Base-by-base conservation (phyloP, 2,797 vertebrate species). In the Hyperoplus immaculatus region DNA sequence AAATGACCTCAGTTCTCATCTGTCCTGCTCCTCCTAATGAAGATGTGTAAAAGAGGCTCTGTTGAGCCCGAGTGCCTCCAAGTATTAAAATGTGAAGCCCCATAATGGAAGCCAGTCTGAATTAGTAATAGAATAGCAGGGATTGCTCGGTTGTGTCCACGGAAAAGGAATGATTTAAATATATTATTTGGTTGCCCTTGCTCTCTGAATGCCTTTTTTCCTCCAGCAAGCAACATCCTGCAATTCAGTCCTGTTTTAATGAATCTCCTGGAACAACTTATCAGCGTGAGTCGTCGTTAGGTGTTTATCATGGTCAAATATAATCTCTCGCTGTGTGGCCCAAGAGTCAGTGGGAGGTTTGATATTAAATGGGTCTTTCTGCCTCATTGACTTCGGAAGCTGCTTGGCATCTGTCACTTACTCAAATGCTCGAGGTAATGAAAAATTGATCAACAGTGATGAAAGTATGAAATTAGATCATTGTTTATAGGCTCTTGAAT, bases 371-470 rank as follows among this genome's bases (percentile, higher is more conserved):
- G 63, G 3, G 41, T 75, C 79, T 77, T 88, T 87, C 80, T 87
- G 79, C 79, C 54, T 77, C 76, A 61, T 69, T 80, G 77, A 80
- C 60, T 43, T 6, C 55, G 60, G 54, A 86, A 78, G 69, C 75
- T 64, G 21, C 73, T 88, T 74, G 65, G 77, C 73, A 39, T 86
- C 80, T 88, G 88, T 80, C 77, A 67, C 77, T 71, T 63, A 83
- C 49, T 68, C 38, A 71, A 49, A 87, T 71, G 60, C 72, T 69
- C 16, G 47, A 75, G 55, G 71, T 80, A 53, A 90, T 92, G 64
- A 93, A 93, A 91, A 86, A 90, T 91, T 89, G 71, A 92, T 88
- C 62, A 81, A 76, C 16, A 59, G 59, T 46, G 13, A 79, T 74
- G 73, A 78, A 81, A 82, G 70, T 77, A 77, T 75, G 72, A 85